Evolutionary conservation across 1,140 invertebrate genomes (phyloP), one percentile per base, ranked within the genome.

Genomic region (Centruroides vittatus): DNA sequence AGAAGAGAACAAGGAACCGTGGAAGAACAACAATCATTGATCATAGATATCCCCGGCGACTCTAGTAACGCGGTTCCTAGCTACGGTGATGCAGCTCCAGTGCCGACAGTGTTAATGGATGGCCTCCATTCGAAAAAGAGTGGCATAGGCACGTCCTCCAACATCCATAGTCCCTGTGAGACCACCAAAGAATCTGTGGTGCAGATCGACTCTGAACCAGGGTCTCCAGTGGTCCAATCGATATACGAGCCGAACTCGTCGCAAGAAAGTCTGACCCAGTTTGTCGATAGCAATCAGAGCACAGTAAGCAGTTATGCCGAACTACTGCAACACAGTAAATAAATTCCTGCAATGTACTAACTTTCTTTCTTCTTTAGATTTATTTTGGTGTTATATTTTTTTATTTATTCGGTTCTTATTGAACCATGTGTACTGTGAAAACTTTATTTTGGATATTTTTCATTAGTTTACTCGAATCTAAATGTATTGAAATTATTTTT

Each of bases 291-390:
- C 54, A 67, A 67, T 53, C 64, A 67, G 46, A 66, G 60, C 60
- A 67, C 66, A 41, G 62, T 67, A n/a, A 67, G 60, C 50, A 67
- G 66, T 47, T 61, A 64, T 49, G 58, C 66, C 35, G 65, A 67
- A 55, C 58, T 67, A 50, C 48, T 64, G 8, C 57, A 58, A 35
- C 62, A 64, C 52, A 59, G 59, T 50, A 64, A 64, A 52, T 64
- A 61, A 64, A 57, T 56, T 48, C 4, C 8, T 41, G 41, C 41
- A 41, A 41, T 41, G 5, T 41, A 8, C 8, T 41, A 2, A 1
- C 8, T 41, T 41, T 41, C 41, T 41, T 5, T 41, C 41, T 41
- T 41, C 8, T 8, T 1, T 6, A 41, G 41, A 6, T 41, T 41
- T 41, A 41, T 41, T 41, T 41, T 41, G 41, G 3, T 41, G 41